Evolutionary conservation across 2,797 vertebrate genomes (phyloP), one percentile per base, ranked within the genome.

Genomic region (Setipinna tenuifilis): DNA sequence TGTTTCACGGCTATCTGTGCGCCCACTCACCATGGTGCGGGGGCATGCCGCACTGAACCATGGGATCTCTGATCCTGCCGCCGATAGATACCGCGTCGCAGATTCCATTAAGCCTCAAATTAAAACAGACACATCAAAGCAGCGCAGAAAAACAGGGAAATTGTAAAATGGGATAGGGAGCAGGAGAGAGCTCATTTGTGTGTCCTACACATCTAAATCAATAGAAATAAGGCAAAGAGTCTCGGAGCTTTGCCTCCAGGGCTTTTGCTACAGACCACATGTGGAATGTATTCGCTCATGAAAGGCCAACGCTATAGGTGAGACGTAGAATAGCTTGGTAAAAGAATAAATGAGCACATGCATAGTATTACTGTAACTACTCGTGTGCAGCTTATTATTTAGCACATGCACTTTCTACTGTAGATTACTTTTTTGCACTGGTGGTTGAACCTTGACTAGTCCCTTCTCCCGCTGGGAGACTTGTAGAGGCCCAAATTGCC

Each of bases 101-200:
- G 94, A 95, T 94, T 94, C 93, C 93, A 95, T 95, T 95, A 95
- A 95, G 93, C 94, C 94, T 92, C 91, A 94, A 95, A 96, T 95
- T 95, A 96, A 96, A 95, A 92, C 91, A 91, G 92, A 91, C 93
- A 95, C 93, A 95, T 95, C 95, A 95, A 95, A 95, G 93, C 89
- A 35, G 91, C 21, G 6, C 89, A 88, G 91, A 82, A 90, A 92
- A 91, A 91, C 94, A 91, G 91, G 91, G 91, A 91, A 92, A 91
- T 90, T 91, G 93, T 93, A 90, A 93, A 91, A 90, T 92, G 91
- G 94, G 91, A 90, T 85, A 89, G 90, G 88, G 90, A 87, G 90
- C 88, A 84, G 88, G 88, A 89, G 85, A 89, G 87, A 88, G 85
- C 91, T 91, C 85, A 91, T 94, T 94, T 94, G 91, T 88, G 89